phyloP scores from a whole-genome alignment of 2,888 invertebrate genomes.

The Hecatera dysodea region DNA sequence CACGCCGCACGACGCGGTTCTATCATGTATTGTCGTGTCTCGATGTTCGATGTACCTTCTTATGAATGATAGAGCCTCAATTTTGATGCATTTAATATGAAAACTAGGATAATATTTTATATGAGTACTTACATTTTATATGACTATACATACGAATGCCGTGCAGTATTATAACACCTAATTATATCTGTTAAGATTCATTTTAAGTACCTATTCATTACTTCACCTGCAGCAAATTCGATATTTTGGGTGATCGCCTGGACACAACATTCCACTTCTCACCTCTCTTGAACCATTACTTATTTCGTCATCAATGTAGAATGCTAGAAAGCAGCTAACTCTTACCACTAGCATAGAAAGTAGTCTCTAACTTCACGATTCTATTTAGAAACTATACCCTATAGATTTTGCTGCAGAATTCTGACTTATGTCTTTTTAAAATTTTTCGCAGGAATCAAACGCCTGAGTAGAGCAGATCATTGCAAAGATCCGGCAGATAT shows the following conservation, averaged over 20 bases:
- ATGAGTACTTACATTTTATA: conserved; percentile 86
- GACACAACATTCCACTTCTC: conserved; percentile 77
- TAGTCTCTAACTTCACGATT: conserved; percentile 79
- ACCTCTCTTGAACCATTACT: conserved; percentile 76
- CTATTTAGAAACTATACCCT: conserved; percentile 65
- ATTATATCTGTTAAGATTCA: conserved; percentile 75
- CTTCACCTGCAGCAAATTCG: conserved; percentile 75
- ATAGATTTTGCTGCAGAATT: conserved; percentile 77
- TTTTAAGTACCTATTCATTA: conserved; percentile 73
- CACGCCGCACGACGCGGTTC: conserved; percentile 69
- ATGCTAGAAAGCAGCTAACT: conserved; percentile 78
- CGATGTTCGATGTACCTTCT: conserved; percentile 84
- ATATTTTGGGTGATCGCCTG: conserved; percentile 71
- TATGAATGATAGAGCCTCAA: conserved; percentile 88
- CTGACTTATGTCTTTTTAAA: conserved; percentile 85
- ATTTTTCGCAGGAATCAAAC: conserved; percentile 94
- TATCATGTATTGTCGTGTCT: conserved; percentile 77
- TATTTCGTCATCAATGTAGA: conserved; percentile 80
- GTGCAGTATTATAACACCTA: conserved; percentile 85
- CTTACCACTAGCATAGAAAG: conserved; percentile 82
- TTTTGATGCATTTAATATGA: conserved; percentile 88
- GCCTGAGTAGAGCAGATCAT: conserved; percentile 97
- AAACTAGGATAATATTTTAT: conserved; percentile 86
- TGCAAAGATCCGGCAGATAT: conserved; percentile 95
- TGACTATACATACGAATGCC: conserved; percentile 83